phyloP scores from a whole-genome alignment of 2,888 invertebrate species.

The Eudasyphora cyanicolor region DNA sequence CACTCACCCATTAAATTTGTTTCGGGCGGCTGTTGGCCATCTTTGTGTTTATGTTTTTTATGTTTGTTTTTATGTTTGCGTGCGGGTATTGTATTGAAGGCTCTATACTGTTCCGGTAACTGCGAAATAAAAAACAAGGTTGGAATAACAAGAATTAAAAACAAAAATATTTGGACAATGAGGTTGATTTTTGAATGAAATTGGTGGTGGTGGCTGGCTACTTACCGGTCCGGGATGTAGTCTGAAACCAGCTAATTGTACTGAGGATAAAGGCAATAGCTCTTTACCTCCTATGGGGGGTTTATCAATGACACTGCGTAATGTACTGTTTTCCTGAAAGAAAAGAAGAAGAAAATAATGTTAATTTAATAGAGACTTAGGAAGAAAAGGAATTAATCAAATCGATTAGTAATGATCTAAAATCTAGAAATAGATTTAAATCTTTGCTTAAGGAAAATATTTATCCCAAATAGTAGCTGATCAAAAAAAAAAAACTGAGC shows the following conservation, averaged over 20 bases:
- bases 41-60: constrained; percentile 96
- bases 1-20: constrained; percentile 85
- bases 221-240: constrained; percentile 93
- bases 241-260: constrained; percentile 95
- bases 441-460: no score
- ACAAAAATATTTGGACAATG: neutral
- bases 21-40: constrained; percentile 90
- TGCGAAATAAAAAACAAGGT: constrained; percentile 77
- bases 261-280: constrained; percentile 90
- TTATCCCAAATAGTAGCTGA: no score
- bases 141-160: neutral
- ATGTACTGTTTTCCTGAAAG: constrained; percentile 87
- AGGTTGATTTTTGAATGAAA: neutral
- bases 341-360: neutral
- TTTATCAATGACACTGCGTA: constrained; percentile 96
- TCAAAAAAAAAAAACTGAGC: no score
- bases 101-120: constrained; percentile 96
- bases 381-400: no score
- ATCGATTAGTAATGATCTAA: neutral
- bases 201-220: constrained; percentile 5
- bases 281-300: constrained; percentile 96
- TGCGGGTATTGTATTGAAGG: constrained; percentile 94
- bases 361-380: neutral
- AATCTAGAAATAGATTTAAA: no score
- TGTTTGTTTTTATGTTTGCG: constrained; percentile 97